Conservation (phyloP, 2,113 vertebrate genomes). For the Neopipo cinnamomea region DNA sequence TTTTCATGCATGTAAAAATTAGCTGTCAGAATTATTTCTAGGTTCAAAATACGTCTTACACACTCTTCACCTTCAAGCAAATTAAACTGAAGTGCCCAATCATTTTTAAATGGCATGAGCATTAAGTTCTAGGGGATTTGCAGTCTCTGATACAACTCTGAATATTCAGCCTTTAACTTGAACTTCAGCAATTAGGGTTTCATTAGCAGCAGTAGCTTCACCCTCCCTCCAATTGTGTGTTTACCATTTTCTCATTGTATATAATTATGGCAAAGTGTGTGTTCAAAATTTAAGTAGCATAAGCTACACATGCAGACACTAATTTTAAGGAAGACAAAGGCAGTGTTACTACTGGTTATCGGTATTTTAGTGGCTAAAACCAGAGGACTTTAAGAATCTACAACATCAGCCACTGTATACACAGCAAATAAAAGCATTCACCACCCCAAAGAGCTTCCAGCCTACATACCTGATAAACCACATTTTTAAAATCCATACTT, state of each 20-base stretch:
- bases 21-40: conserved; percentile 27
- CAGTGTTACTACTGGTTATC: neutral
- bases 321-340: neutral
- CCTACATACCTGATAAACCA: neutral
- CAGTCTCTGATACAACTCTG: neutral
- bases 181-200: neutral
- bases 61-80: conserved; percentile 26
- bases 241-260: neutral
- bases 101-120: conserved; percentile 22
- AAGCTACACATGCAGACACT: neutral
- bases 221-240: neutral
- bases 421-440: neutral
- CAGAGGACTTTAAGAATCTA: neutral
- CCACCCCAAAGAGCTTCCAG: neutral
- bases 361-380: neutral
- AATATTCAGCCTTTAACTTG: neutral
- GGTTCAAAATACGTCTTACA: neutral
- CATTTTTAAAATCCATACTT: neutral
- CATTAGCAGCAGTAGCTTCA: neutral
- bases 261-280: neutral
- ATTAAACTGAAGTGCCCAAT: conserved; percentile 44
- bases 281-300: neutral
- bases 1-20: neutral
- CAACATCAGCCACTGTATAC: neutral
- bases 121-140: neutral